phyloP scores from a whole-genome alignment of 2,113 vertebrate genomes.

The Ailuropoda melanoleuca region DNA sequence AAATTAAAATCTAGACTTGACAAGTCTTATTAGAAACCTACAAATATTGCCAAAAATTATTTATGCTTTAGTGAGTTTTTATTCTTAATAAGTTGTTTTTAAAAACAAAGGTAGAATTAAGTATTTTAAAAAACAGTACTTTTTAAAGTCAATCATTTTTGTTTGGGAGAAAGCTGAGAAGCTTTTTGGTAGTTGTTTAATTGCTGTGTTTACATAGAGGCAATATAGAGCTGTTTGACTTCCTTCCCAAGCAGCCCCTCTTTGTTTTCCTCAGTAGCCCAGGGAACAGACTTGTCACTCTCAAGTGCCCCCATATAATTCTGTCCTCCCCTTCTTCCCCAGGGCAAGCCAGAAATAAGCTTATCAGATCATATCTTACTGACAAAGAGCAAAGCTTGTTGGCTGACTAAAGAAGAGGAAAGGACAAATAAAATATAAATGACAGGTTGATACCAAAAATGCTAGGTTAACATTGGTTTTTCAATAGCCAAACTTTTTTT shows the following conservation, averaged over 20 bases:
- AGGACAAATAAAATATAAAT: slow-evolving; percentile 69
- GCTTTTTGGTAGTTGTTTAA: slow-evolving; percentile 68
- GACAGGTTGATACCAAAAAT: not conserved
- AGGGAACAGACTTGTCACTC: slow-evolving; percentile 83
- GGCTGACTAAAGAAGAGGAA: slow-evolving; percentile 83
- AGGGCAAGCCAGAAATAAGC: slow-evolving; percentile 89
- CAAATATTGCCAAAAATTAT: not conserved
- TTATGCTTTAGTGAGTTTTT: not conserved
- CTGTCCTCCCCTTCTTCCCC: slow-evolving; percentile 82
- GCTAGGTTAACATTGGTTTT: not conserved
- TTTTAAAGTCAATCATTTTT: slow-evolving; percentile 72
- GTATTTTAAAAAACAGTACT: not conserved
- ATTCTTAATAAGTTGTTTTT: not conserved
- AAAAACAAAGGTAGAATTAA: not conserved
- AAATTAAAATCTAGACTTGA: slow-evolving; percentile 27
- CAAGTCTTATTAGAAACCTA: not conserved
- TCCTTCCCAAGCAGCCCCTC: slow-evolving; percentile 74
- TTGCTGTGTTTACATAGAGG: slow-evolving; percentile 79
- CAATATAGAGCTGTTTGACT: slow-evolving; percentile 84
- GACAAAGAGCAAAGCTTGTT: slow-evolving; percentile 80
- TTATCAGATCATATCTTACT: slow-evolving; percentile 88
- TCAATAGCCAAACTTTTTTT: not conserved
- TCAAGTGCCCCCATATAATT: slow-evolving; percentile 78
- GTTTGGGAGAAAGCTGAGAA: slow-evolving; percentile 72
- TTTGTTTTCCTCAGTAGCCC: slow-evolving; percentile 81